Conservation (phyloP, 2,113 vertebrate genomes). For the Pluvianellus socialis region DNA sequence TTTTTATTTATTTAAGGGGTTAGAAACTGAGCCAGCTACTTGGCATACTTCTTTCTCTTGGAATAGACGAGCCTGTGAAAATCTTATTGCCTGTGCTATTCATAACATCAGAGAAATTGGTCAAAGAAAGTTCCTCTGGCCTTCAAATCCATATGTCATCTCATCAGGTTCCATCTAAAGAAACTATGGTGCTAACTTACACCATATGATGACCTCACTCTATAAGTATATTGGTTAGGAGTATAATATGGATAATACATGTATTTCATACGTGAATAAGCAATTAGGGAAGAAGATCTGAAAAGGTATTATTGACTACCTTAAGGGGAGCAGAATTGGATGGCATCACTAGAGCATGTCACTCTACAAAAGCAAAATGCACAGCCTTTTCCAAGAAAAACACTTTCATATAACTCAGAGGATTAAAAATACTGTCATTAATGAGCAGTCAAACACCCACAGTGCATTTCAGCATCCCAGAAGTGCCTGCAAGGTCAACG, state of each 20-base stretch:
- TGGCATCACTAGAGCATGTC: neutral
- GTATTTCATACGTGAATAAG: neutral
- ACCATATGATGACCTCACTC: neutral
- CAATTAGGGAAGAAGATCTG: neutral
- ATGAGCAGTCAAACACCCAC: neutral
- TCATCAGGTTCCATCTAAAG: neutral
- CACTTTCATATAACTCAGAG: conserved; percentile 2
- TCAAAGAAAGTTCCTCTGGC: neutral
- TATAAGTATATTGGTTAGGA: no score
- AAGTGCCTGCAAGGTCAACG: conserved; percentile 1
- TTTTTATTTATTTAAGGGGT: neutral
- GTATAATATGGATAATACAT: neutral
- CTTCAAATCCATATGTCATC: neutral
- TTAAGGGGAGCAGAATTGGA: neutral
- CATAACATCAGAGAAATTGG: neutral
- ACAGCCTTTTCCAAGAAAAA: neutral
- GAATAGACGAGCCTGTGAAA: neutral
- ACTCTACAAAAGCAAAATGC: neutral
- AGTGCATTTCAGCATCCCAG: neutral
- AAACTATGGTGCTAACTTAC: neutral
- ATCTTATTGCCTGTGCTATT: neutral
- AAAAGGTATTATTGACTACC: neutral
- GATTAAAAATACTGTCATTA: conserved; percentile 30
- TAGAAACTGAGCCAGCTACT: neutral
- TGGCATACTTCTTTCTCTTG: neutral